Evolutionary conservation across 2,113 vertebrate genomes (phyloP).

Genomic region (Rallus limicola): DNA sequence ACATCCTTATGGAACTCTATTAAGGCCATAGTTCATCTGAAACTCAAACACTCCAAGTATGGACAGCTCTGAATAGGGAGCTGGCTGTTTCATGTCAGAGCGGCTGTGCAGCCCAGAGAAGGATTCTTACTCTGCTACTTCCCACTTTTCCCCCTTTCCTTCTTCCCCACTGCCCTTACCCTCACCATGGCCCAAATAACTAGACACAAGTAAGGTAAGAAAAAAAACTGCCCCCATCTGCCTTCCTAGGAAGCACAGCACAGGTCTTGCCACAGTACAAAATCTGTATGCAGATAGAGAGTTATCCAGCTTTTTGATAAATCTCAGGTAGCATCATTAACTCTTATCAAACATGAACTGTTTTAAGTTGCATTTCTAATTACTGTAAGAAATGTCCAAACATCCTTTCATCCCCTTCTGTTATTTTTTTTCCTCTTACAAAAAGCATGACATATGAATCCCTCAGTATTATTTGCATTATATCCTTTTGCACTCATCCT

Average conservation of each 20-base stretch:
- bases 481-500: neutral
- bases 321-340: neutral
- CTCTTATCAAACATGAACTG: neutral
- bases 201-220: neutral
- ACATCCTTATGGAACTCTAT: fast-evolving
- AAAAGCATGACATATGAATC: neutral
- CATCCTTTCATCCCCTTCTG: neutral
- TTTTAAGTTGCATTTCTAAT: neutral
- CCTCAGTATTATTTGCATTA: neutral
- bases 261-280: neutral
- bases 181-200: neutral
- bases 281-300: neutral
- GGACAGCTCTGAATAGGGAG: neutral
- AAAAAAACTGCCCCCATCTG: neutral
- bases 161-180: too few species aligned
- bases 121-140: neutral
- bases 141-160: too few species aligned
- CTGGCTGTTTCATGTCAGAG: neutral
- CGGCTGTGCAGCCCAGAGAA: neutral
- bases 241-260: neutral
- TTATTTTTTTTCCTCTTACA: neutral
- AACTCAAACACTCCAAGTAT: neutral
- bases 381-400: neutral
- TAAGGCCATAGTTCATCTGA: neutral
- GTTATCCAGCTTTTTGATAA: neutral